These are phyloP conservation scores for Octodonta nipae DNA, from an alignment of 2,888 invertebrate species.

Conservation along the genomic window DNA sequence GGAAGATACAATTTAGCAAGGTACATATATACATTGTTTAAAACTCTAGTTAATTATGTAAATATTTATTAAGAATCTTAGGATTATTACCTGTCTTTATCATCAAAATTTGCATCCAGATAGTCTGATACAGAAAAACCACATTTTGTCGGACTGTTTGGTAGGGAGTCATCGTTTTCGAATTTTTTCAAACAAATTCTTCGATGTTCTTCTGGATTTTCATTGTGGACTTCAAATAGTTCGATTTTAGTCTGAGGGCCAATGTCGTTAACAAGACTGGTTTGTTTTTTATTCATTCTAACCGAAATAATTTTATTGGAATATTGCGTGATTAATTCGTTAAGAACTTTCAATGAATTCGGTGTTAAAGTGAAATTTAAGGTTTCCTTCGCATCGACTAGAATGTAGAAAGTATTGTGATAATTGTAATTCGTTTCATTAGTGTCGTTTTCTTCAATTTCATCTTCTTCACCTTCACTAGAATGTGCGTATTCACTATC, in stretches of 20 bases:
- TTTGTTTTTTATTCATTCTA: constrained; percentile 29
- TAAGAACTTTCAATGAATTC: constrained; percentile 42
- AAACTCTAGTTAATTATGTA: too few species aligned
- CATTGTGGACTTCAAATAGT: constrained; percentile 39
- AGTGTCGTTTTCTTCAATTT: constrained; percentile 23
- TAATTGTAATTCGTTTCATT: constrained; percentile 15
- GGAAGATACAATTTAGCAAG: not conserved
- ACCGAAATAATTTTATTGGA: constrained; percentile 34
- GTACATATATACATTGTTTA: constrained; percentile 4
- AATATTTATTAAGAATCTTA: too few species aligned
- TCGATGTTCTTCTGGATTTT: constrained; percentile 34
- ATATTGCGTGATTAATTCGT: constrained; percentile 32
- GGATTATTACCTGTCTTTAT: constrained; percentile 41
- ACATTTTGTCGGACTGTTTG: constrained; percentile 41
- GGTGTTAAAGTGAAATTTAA: constrained; percentile 59
- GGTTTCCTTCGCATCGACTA: constrained; percentile 52
- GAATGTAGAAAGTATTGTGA: constrained; percentile 48
- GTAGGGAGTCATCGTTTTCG: constrained; percentile 47
- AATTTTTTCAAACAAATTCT: constrained; percentile 45
- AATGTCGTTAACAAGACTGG: constrained; percentile 50
- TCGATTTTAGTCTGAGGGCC: constrained; percentile 47
- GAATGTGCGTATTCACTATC: constrained; percentile 38
- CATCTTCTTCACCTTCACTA: constrained; percentile 40
- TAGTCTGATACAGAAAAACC: constrained; percentile 11
- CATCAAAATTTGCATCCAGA: constrained; percentile 21